Evolutionary conservation across 2,888 invertebrate species (phyloP), one percentile per base, ranked within the genome.

Genomic region (Epirrhoe tristata): DNA sequence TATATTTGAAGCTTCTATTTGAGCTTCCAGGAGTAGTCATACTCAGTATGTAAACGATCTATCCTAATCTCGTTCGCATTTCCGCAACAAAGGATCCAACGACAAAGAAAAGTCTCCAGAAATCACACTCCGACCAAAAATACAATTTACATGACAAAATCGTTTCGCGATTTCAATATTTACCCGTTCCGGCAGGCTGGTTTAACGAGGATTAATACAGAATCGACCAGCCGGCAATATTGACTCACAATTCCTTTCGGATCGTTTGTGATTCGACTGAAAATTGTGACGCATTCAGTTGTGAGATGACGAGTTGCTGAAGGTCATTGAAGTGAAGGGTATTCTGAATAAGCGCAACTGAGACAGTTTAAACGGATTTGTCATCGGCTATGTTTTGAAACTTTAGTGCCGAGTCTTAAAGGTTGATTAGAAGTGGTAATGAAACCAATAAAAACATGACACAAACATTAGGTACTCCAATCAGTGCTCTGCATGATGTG

Each of bases 161-260:
- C 71, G 73, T 60, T 72, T 66, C 63, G 65, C 68, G 72, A 63
- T 72, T 75, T 63, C 73, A 75, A 73, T 75, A 75, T 75, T 75
- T 75, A 67, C 75, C 70, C 71, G 70, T 63, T 67, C 65, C 67
- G 59, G 63, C 16, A 61, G 67, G 58, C 66, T 73, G 74, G 63
- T 71, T 71, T 74, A 73, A 73, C 70, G 71, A 59, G 73, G 69
- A 73, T 74, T 74, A 74, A 71, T 74, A 71, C 72, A 69, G 69
- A 69, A 65, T 64, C 68, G 60, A 70, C 70, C 73, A 70, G 67
- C 63, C 68, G 70, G 72, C 67, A 75, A 75, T 73, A 75, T 75
- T 75, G 75, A 73, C 72, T 73, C 68, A 71, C 64, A 68, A 74
- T 74, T 74, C 69, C 72, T 73, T 70, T 67, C 67, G 63, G 69